These are phyloP conservation scores for Philantomba maxwellii DNA, from an alignment of 2,113 vertebrate genomes.

Conservation along the genomic window DNA sequence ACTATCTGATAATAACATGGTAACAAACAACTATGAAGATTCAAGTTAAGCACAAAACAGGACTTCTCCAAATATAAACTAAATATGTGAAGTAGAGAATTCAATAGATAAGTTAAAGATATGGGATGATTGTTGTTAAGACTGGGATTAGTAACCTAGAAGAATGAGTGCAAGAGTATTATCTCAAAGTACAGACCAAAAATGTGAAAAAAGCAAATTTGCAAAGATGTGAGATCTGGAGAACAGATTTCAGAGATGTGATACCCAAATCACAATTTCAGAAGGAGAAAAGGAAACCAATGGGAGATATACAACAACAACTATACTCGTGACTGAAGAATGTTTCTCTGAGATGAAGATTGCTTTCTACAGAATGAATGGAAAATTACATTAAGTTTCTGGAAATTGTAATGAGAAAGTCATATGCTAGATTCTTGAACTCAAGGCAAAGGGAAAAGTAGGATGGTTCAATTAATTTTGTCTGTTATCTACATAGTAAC, in stretches of 20 bases:
- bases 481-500: neutral
- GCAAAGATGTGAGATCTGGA: neutral
- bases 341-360: neutral
- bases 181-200: neutral
- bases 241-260: neutral
- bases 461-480: neutral
- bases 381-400: neutral
- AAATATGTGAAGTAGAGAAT: neutral
- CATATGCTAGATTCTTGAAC: neutral
- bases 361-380: neutral
- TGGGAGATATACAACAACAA: neutral
- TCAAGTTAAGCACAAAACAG: neutral
- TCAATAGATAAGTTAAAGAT: neutral
- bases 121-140: neutral
- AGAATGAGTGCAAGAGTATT: neutral
- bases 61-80: neutral
- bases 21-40: neutral
- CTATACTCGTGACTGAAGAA: neutral
- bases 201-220: neutral
- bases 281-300: neutral
- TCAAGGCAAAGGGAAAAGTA: neutral
- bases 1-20: fast-evolving
- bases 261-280: neutral
- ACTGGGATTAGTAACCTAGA: too few species aligned
- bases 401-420: neutral